Conservation (phyloP, 2,113 vertebrate species). For the Cyphomyrus discorhynchus region DNA sequence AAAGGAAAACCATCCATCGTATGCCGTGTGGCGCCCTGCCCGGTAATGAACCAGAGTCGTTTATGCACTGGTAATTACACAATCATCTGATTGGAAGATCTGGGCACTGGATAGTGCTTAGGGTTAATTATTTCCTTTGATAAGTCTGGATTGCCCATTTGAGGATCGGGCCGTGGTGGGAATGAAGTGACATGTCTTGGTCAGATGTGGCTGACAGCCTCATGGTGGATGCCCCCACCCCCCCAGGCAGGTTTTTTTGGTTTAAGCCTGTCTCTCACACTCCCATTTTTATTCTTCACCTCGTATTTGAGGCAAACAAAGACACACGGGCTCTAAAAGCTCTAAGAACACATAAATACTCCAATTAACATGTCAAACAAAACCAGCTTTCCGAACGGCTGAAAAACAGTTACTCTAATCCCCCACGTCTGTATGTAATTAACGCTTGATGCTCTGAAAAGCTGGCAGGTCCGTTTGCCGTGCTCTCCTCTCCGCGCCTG, state of each 20-base stretch:
- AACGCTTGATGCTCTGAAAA: conserved; percentile 46
- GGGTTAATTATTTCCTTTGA: conserved; percentile 64
- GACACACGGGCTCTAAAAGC: conserved; percentile 36
- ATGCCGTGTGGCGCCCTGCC: conserved; percentile 48
- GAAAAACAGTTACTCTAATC: conserved; percentile 55
- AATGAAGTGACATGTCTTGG: conserved; percentile 38
- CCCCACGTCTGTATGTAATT: conserved; percentile 64
- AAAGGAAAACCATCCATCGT: conserved; percentile 52
- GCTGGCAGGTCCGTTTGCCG: conserved; percentile 49
- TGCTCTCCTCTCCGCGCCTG: conserved; percentile 37
- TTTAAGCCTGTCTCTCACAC: conserved; percentile 15
- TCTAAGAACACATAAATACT: conserved; percentile 41
- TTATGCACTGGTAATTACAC: conserved; percentile 65
- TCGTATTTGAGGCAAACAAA: conserved; percentile 22
- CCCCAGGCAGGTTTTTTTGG: conserved; percentile 42
- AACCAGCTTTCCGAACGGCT: conserved; percentile 34
- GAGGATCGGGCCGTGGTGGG: conserved; percentile 15
- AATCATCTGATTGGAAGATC: conserved; percentile 62
- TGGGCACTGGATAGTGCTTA: conserved; percentile 57
- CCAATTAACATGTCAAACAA: conserved; percentile 58
- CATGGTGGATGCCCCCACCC: background rate
- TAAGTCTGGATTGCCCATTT: conserved; percentile 58
- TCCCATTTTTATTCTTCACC: background rate
- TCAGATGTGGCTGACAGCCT: background rate
- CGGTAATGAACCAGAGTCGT: conserved; percentile 58